A percentile compares a stretch with the other conserved stretches of the same genome.
phyloP scores from a whole-genome alignment of 1,140 invertebrate species.

The Microplitis mediator region DNA sequence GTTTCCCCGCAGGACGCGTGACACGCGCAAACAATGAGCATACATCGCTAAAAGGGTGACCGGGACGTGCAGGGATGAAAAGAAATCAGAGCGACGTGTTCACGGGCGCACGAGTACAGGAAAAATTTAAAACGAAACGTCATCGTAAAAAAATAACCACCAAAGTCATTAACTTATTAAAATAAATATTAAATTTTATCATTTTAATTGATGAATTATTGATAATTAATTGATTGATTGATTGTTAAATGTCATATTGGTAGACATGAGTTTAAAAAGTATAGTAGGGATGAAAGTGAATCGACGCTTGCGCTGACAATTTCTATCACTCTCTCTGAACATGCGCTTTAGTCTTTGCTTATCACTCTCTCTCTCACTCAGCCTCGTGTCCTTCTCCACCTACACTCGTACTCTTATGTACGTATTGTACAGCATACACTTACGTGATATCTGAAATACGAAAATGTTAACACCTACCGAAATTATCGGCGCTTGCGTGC shows the following conservation, averaged over 20 bases:
- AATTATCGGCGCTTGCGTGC: conserved; percentile 53
- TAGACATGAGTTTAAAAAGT: background rate
- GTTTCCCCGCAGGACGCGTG: conserved; percentile 54
- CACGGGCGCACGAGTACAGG: background rate
- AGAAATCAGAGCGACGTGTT: conserved; percentile 23
- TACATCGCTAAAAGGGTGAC: conserved; percentile 29
- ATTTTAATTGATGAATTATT: too few species aligned
- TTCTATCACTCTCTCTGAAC: conserved; percentile 32
- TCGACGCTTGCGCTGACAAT: conserved; percentile 43
- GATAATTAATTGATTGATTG: too few species aligned
- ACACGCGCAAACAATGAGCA: conserved; percentile 55
- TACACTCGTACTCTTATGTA: conserved; percentile 13
- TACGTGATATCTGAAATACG: conserved; percentile 4
- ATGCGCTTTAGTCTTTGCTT: conserved; percentile 36
- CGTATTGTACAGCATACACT: background rate
- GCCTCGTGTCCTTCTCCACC: conserved; percentile 1
- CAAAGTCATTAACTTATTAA: too few species aligned
- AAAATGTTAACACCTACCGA: conserved; percentile 57
- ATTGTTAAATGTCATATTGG: too few species aligned
- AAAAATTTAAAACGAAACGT: background rate
- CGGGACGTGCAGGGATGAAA: conserved; percentile 10
- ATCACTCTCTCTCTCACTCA: conserved; percentile 11
- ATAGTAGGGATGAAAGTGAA: conserved; percentile 25
- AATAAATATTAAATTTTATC: too few species aligned
- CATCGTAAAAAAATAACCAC: too few species aligned